These are phyloP conservation scores for Heliconius hortense DNA, from an alignment of 2,888 invertebrate genomes.

Conservation along the genomic window DNA sequence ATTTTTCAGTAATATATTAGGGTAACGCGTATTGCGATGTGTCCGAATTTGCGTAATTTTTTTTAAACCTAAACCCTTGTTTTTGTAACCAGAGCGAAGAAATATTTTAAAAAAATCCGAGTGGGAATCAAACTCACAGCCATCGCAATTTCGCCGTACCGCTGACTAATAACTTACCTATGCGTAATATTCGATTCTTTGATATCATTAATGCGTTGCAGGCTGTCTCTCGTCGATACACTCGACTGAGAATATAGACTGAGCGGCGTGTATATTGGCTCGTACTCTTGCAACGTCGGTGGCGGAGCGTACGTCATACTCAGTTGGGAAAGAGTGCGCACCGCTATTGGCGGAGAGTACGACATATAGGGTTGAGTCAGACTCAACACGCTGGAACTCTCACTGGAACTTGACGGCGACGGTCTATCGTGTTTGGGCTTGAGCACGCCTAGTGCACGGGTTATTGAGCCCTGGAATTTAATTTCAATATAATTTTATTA, in stretches of 20 bases:
- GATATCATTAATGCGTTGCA: constrained; percentile 75
- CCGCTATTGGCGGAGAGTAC: constrained; percentile 79
- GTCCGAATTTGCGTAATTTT: no score
- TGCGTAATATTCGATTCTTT: constrained; percentile 72
- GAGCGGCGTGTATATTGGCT: constrained; percentile 75
- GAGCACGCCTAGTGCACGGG: constrained; percentile 87
- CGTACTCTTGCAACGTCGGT: constrained; percentile 80
- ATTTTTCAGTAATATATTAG: no score
- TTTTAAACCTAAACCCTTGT: no score
- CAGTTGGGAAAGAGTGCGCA: constrained; percentile 79
- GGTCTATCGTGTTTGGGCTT: constrained; percentile 84
- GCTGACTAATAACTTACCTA: constrained; percentile 49
- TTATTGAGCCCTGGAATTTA: constrained; percentile 85
- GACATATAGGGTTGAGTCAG: constrained; percentile 76
- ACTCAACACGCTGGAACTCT: constrained; percentile 82
- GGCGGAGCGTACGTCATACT: constrained; percentile 84
- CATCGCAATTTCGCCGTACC: no score
- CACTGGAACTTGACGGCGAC: constrained; percentile 86
- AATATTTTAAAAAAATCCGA: not conserved
- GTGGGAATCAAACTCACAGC: no score
- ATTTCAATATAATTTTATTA: not conserved
- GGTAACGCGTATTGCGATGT: no score
- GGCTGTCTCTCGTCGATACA: constrained; percentile 72
- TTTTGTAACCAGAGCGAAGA: no score
- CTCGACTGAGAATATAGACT: constrained; percentile 77